Conservation (phyloP, 2,888 invertebrate species). For the Cyrtodaria siliqua region DNA sequence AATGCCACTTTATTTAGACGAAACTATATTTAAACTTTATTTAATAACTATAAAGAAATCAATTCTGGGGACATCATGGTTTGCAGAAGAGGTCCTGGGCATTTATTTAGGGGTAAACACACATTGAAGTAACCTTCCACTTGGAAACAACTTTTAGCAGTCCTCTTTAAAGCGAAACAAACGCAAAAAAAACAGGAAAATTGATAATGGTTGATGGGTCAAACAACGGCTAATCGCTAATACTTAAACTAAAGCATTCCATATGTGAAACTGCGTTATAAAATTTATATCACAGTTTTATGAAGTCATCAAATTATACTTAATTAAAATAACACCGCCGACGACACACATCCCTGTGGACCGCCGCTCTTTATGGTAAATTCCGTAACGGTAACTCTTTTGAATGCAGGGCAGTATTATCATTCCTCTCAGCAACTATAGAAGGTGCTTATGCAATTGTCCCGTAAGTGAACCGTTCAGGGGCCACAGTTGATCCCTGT, state of each 20-base stretch:
- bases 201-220: slow-evolving; percentile 6
- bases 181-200: too few relatives aligned
- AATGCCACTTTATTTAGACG: too few relatives aligned
- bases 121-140: too few relatives aligned
- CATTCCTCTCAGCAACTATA: slow-evolving; percentile 13
- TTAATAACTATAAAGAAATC: too few relatives aligned
- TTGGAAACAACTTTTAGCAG: too few relatives aligned
- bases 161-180: too few relatives aligned
- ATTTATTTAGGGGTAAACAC: too few relatives aligned
- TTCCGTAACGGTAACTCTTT: slow-evolving; percentile 60
- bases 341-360: slow-evolving; percentile 31
- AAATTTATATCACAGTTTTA: slow-evolving; percentile 20
- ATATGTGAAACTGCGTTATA: too few relatives aligned
- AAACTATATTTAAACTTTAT: too few relatives aligned
- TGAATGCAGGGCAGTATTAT: slow-evolving; percentile 16
- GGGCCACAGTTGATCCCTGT: slow-evolving; percentile 48
- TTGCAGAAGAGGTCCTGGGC: too few relatives aligned
- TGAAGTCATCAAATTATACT: slow-evolving; percentile 63
- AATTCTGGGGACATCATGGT: too few relatives aligned
- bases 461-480: slow-evolving; percentile 62
- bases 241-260: not conserved
- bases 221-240: slow-evolving; percentile 21
- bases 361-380: slow-evolving; percentile 34
- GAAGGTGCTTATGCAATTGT: slow-evolving; percentile 57
- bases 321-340: slow-evolving; percentile 60